Conservation (phyloP, 2,113 vertebrate genomes). For the Gulo gulo region DNA sequence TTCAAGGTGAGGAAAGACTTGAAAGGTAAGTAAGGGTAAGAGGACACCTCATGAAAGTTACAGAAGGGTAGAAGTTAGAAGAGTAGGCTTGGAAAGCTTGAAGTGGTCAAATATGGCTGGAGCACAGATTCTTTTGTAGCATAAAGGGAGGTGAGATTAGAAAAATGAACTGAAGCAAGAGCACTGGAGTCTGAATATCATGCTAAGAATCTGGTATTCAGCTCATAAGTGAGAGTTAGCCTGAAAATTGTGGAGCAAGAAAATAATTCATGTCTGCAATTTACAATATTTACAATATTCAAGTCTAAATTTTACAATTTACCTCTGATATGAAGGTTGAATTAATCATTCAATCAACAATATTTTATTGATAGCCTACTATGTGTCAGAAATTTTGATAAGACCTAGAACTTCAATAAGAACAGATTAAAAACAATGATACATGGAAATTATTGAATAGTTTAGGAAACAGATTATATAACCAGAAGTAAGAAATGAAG, state of each 20-base stretch:
- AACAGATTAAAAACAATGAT: neutral
- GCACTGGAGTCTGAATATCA: neutral
- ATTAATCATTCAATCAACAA: neutral
- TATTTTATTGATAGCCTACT: neutral
- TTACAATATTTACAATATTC: neutral
- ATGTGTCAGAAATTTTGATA: neutral
- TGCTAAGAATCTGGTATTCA: neutral
- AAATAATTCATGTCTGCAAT: neutral
- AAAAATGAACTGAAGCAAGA: neutral
- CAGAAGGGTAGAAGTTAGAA: neutral
- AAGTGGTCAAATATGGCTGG: neutral
- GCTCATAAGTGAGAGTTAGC: neutral
- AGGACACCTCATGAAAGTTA: neutral
- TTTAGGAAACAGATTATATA: neutral
- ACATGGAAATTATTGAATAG: neutral
- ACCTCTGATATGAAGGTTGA: neutral
- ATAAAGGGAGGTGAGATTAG: neutral
- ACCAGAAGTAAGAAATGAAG: neutral
- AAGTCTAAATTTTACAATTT: neutral
- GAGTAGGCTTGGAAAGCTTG: neutral
- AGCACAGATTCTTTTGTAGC: neutral
- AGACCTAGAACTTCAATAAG: neutral
- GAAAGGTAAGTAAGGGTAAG: neutral
- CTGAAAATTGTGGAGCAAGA: neutral
- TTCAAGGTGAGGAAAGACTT: neutral